A percentile compares a stretch with the other conserved stretches of the same genome.
phyloP scores from a whole-genome alignment of 2,113 vertebrate species.

The Entelurus aequoreus region DNA sequence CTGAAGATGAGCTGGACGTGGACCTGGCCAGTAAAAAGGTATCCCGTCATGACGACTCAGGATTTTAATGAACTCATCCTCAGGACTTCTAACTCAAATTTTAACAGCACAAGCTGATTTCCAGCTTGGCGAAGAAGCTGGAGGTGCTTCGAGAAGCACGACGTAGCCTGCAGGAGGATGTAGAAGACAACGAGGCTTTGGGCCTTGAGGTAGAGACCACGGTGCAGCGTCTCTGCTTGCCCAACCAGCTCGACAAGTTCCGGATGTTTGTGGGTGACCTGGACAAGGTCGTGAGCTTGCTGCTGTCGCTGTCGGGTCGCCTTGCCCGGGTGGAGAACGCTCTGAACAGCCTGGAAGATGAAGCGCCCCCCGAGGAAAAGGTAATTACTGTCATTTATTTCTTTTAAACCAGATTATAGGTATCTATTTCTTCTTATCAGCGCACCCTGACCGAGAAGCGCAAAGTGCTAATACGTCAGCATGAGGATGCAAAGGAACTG shows the following conservation, averaged over 20 bases:
- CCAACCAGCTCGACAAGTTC: constrained; percentile 92
- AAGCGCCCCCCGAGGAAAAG: constrained; percentile 76
- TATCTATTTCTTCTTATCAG: constrained; percentile 51
- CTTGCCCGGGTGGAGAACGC: constrained; percentile 91
- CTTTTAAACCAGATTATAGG: background rate
- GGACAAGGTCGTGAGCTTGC: constrained; percentile 92
- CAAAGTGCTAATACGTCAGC: constrained; percentile 82
- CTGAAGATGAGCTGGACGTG: constrained; percentile 80
- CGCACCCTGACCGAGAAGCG: constrained; percentile 82
- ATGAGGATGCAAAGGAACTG: constrained; percentile 88
- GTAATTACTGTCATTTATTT: constrained; percentile 54
- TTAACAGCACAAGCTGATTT: constrained; percentile 85
- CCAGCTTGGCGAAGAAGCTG: constrained; percentile 86
- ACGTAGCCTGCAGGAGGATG: constrained; percentile 83
- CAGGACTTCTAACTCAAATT: background rate
- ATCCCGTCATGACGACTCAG: constrained; percentile 72
- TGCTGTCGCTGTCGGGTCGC: constrained; percentile 86
- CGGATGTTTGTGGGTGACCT: constrained; percentile 91
- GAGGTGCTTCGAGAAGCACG: constrained; percentile 83
- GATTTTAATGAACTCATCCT: background rate
- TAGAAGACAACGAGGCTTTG: constrained; percentile 83
- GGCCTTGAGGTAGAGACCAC: constrained; percentile 83
- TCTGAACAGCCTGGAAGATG: constrained; percentile 85
- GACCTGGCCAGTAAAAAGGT: constrained; percentile 91
- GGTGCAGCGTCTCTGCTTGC: constrained; percentile 80